These are phyloP conservation scores for Busseola fusca DNA, from an alignment of 2,888 invertebrate species.

Conservation along the genomic window DNA sequence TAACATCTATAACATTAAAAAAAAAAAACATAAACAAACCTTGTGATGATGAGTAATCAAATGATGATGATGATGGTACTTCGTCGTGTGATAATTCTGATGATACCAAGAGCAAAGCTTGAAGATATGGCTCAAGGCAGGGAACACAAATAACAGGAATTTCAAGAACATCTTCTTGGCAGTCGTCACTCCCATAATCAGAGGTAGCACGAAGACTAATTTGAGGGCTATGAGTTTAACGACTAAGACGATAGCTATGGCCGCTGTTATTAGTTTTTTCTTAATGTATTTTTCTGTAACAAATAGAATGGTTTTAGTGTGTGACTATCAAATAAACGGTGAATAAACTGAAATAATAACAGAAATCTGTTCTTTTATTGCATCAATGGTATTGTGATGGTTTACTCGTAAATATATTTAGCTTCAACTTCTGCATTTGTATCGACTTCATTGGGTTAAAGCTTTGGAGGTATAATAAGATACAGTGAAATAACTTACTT, in stretches of 20 bases:
- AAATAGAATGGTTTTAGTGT: not conserved
- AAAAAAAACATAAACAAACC: slow-evolving; percentile 64
- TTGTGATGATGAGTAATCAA: slow-evolving; percentile 93
- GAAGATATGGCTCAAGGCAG: slow-evolving; percentile 94
- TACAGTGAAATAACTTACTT: slow-evolving; percentile 85
- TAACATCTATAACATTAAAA: no score
- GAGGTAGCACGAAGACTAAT: slow-evolving; percentile 93
- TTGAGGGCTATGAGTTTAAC: slow-evolving; percentile 94
- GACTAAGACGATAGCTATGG: slow-evolving; percentile 93
- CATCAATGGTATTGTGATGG: not conserved
- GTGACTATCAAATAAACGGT: not conserved
- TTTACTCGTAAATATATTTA: not conserved
- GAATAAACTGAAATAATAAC: not conserved
- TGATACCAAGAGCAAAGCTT: slow-evolving; percentile 95
- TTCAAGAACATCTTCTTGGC: slow-evolving; percentile 96
- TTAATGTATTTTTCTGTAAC: slow-evolving; percentile 93
- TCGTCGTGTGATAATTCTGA: slow-evolving; percentile 91
- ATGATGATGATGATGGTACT: slow-evolving; percentile 95
- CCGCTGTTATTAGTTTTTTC: slow-evolving; percentile 92
- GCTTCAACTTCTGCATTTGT: not conserved
- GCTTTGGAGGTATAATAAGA: not conserved
- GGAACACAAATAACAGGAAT: slow-evolving; percentile 94
- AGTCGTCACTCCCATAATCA: slow-evolving; percentile 93
- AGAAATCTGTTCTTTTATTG: not conserved
- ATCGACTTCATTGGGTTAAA: not conserved